Evolutionary conservation across 2,113 vertebrate species (phyloP).

Genomic region (Cichladusa arquata): DNA sequence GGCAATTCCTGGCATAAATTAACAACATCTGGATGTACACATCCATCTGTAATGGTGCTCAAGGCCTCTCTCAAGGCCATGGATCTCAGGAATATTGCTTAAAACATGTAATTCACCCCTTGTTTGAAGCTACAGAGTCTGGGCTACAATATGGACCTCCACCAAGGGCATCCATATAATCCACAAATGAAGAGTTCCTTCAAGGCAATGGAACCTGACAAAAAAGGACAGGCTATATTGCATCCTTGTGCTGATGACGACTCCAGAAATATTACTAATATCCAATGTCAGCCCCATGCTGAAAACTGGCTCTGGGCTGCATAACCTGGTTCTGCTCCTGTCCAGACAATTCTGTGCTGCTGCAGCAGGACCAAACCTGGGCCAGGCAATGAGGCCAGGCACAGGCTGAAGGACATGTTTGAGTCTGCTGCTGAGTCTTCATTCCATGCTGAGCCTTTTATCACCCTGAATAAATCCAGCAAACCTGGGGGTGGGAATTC

Average conservation of each 20-base stretch:
- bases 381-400: neutral
- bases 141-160: neutral
- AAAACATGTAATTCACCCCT: neutral
- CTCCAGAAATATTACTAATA: neutral
- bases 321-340: neutral
- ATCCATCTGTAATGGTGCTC: neutral
- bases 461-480: slow-evolving; percentile 22
- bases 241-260: neutral
- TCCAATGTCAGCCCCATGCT: neutral
- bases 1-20: neutral
- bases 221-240: neutral
- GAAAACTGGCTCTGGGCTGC: neutral
- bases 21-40: neutral
- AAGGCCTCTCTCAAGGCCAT: neutral
- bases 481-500: slow-evolving; percentile 49
- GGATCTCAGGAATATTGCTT: neutral
- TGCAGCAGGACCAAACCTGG: neutral
- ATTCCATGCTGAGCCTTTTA: neutral
- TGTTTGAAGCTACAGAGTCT: neutral
- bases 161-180: neutral
- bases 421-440: slow-evolving; percentile 7
- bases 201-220: neutral
- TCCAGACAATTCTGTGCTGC: neutral
- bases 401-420: neutral
- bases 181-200: neutral